Evolutionary conservation across 2,888 invertebrate genomes (phyloP), one percentile per base, ranked within the genome.

Genomic region (Trissolcus japonicus): DNA sequence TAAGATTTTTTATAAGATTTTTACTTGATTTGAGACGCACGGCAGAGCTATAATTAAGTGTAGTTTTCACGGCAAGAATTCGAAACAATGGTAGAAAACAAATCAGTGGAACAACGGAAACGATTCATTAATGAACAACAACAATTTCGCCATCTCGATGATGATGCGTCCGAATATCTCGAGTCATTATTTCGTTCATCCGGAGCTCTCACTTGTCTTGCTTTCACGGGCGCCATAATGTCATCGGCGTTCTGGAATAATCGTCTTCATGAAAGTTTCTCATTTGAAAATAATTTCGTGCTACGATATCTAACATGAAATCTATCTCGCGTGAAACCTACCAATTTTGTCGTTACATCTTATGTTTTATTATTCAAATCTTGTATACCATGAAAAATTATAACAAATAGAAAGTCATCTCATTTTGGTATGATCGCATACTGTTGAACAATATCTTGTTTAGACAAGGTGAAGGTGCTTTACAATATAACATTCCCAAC

Each of bases 211-310:
- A 67, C 72, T 67, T 67, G 76, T 72, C 72, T 72, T 75, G 69
- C 78, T 78, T 78, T 78, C 78, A 78, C 78, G 75, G 75, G 61
- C 78, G 66, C 71, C 67, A 59, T 69, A 67, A 73, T 67, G 74
- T 74, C 68, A 77, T 73, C 77, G 68, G 40, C 68, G 13, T 77
- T 72, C 69, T 65, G 40, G 75, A 71, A 76, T 65, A 62, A 62
- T 57, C 62, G 61, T 62, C 74, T 74, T 75, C 53, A 60, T 50
- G 74, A 62, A 72, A 69, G 69, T 78, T 78, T 71, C 78, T 78
- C 74, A 62, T 75, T 67, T 61, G 54, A 71, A 62, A 72, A 68
- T 68, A 65, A 63, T 74, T 53, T 60, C 50, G 46, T 48, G 25
- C 35, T 41, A 29, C 46, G 51, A 71, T 71, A 67, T 75, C 67